Conservation (phyloP, 2,797 vertebrate genomes). For the Eidolon dupreanum region DNA sequence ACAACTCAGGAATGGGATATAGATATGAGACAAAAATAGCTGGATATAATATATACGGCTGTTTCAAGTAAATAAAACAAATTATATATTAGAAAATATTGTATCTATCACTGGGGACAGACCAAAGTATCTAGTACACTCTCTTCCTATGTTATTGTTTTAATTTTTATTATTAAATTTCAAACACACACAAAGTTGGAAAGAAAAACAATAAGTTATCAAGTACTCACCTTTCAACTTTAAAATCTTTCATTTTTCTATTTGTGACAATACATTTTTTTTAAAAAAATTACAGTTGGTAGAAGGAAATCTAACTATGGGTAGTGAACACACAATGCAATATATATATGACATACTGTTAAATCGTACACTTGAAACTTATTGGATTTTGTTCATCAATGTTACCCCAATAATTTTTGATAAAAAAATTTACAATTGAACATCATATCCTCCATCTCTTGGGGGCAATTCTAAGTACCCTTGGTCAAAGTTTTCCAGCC, state of each 20-base stretch:
- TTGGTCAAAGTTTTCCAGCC: not conserved
- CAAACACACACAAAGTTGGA: not conserved
- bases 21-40: not conserved
- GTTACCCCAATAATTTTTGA: too few species aligned
- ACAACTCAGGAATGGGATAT: not conserved
- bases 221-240: not conserved
- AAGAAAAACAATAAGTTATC: not conserved
- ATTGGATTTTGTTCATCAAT: too few species aligned
- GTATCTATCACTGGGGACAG: not conserved
- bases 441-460: not conserved
- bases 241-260: not conserved
- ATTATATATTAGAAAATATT: not conserved
- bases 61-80: not conserved
- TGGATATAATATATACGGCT: not conserved
- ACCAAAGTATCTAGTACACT: not conserved
- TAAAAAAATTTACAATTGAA: not conserved
- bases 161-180: not conserved
- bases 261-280: not conserved
- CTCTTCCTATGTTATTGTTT: not conserved
- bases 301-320: too few species aligned
- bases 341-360: too few species aligned
- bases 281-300: not conserved
- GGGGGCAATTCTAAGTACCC: not conserved
- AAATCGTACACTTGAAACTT: too few species aligned
- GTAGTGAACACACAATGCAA: too few species aligned